A percentile compares a stretch with the other conserved stretches of the same genome.
These are phyloP conservation scores for Sebastiscus albofasciatus DNA, from an alignment of 2,797 vertebrate genomes.

Conservation along the genomic window DNA sequence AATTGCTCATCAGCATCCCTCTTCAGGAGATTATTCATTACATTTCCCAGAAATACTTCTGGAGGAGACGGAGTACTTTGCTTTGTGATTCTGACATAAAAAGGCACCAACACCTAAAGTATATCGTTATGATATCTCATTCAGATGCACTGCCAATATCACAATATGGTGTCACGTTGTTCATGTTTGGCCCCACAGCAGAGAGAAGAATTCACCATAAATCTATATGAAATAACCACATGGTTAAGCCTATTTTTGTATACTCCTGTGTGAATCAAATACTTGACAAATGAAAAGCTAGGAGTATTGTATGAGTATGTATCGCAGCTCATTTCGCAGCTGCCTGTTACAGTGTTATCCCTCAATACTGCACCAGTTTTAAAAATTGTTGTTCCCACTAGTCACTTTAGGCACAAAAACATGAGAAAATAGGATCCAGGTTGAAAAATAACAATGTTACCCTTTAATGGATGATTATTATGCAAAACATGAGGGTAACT, in stretches of 20 bases:
- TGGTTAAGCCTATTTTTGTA: no score
- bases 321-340: no score
- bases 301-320: no score
- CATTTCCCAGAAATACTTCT: background rate
- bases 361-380: no score
- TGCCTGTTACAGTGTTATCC: no score
- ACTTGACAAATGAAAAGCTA: no score
- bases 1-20: background rate
- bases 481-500: background rate
- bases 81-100: background rate
- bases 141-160: background rate
- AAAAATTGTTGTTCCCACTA: no score
- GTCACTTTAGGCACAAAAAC: no score
- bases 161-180: background rate
- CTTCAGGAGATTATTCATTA: background rate
- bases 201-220: background rate
- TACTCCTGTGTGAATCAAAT: no score
- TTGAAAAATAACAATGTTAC: background rate
- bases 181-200: background rate
- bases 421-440: no score
- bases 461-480: background rate
- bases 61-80: background rate
- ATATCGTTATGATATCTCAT: background rate
- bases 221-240: no score
- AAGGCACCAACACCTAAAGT: background rate